Evolutionary conservation across 2,797 vertebrate genomes (phyloP), one percentile per base, ranked within the genome.

Genomic region (Micropoecilia bifurca): DNA sequence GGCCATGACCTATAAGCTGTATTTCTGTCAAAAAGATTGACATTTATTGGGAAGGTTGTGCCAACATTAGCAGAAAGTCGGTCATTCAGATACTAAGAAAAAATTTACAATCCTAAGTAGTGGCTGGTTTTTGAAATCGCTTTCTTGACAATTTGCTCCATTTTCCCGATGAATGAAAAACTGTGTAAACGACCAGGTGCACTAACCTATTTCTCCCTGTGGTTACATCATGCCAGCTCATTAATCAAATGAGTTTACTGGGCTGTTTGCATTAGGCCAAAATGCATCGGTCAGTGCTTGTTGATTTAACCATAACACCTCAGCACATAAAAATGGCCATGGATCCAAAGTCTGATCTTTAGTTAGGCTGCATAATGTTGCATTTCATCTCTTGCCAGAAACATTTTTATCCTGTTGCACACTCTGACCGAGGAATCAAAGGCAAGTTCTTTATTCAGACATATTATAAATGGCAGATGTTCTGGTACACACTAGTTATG

Each of bases 191-290:
- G 71, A 90, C 90, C 86, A 93, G 91, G 90, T 94, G 92, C 87
- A 80, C 89, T 91, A 89, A 91, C 87, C 88, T 91, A 78, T 85
- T 88, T 85, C 83, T 86, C 85, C 83, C 71, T 4, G 75, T 77
- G 89, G 91, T 90, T 91, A 90, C 92, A 91, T 93, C 91, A 92
- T 78, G 86, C 87, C 92, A 93, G 92, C 88, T 92, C 93, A 95
- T 95, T 95, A 93, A 93, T 95, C 94, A 94, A 89, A 91, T 80
- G 84, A 88, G 88, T 83, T 86, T 63, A 80, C 87, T 57, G 88
- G 83, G 86, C 77, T 94, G 93, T 95, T 94, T 94, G 91, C 92
- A 89, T 88, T 86, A 28, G 80, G 87, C 88, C 89, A 75, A 82
- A 82, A 88, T 73, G 71, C 74, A 89, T 91, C 91, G 90, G 93